Evolutionary conservation across 2,113 vertebrate species (phyloP), one percentile per base, ranked within the genome.

Genomic region (Pica pica): DNA sequence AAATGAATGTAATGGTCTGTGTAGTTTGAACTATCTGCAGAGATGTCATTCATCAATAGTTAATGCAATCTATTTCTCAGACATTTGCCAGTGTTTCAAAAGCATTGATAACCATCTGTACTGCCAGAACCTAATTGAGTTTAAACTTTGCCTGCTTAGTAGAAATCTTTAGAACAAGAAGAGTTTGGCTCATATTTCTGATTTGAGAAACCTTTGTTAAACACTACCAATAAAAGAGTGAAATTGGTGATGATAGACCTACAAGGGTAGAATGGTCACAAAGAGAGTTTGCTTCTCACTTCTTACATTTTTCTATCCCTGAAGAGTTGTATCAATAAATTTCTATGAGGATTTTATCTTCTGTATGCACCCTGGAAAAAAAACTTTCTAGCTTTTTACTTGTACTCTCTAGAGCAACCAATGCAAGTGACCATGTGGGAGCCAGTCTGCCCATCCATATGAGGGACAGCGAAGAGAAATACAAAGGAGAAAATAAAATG

Each of bases 11-110:
- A 90, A 86, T 31, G 56, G 44, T 90, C 91, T 89, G 61, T 68
- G 93, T 60, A 87, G 57, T 64, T 87, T 76, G 74, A 94, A 92
- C n/a, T 56, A 71, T 91, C 65, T 49, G 35, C 47, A 46, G 65
- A 76, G n/a, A 79, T 79, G 41, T 47, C 56, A 82, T 91, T 91
- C 81, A 68, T 89, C 83, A 87, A 46, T 5, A 84, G 49, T 35
- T 84, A 83, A 95, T 49, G n/a, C 46, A 92, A 63, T 94, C 81
- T 71, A 68, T 79, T 89, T 46, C 69, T 64, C 80, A 93, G 86
- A 89, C 69, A 60, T 89, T 91, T 60, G 8, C 76, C 47, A 82
- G 47, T 71, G 49, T 87, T 89, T 94, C 42, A 42, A 89, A 73
- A 89, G 31, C 19, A 3, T 63, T 68, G 56, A 84, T 84, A 91